A percentile compares a stretch with the other conserved stretches of the same genome.
These are phyloP conservation scores for Coregonus clupeaformis DNA, from an alignment of 2,113 vertebrate species.

Conservation along the genomic window DNA sequence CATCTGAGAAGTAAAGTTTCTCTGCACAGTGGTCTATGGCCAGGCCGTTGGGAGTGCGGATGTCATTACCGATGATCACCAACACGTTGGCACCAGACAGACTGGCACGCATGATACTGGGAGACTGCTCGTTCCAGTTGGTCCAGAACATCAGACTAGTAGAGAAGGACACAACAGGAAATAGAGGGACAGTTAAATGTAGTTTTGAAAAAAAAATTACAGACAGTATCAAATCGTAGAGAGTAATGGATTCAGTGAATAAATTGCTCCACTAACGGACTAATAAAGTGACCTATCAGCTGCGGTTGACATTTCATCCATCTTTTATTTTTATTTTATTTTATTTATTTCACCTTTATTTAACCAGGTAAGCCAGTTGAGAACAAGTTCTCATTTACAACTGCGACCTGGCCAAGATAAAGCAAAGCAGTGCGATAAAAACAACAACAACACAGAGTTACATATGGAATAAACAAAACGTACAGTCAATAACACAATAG, in stretches of 20 bases:
- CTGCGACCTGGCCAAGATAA: too few species aligned
- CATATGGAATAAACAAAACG: too few species aligned
- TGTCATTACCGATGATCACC: conserved; percentile 90
- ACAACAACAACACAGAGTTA: too few species aligned
- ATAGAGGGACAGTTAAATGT: neutral
- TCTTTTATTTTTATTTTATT: too few species aligned
- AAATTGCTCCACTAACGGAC: conserved; percentile 6
- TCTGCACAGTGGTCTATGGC: conserved; percentile 94
- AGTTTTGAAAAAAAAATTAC: too few species aligned
- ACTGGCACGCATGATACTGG: conserved; percentile 96
- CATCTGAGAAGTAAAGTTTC: conserved; percentile 96
- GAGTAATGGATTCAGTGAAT: too few species aligned
- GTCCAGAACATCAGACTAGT: conserved; percentile 98
- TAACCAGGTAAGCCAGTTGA: too few species aligned
- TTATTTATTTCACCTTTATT: too few species aligned
- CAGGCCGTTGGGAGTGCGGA: conserved; percentile 92
- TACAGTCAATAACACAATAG: too few species aligned
- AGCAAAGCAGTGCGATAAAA: too few species aligned
- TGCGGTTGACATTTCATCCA: conserved; percentile 9
- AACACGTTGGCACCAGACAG: conserved; percentile 88
- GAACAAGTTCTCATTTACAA: too few species aligned
- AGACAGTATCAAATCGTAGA: too few species aligned
- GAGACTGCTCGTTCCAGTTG: conserved; percentile 96
- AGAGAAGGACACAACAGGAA: neutral
- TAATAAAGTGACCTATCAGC: neutral